Evolutionary conservation across 2,113 vertebrate species (phyloP), one percentile per base, ranked within the genome.

Genomic region (Prunella fulvescens): DNA sequence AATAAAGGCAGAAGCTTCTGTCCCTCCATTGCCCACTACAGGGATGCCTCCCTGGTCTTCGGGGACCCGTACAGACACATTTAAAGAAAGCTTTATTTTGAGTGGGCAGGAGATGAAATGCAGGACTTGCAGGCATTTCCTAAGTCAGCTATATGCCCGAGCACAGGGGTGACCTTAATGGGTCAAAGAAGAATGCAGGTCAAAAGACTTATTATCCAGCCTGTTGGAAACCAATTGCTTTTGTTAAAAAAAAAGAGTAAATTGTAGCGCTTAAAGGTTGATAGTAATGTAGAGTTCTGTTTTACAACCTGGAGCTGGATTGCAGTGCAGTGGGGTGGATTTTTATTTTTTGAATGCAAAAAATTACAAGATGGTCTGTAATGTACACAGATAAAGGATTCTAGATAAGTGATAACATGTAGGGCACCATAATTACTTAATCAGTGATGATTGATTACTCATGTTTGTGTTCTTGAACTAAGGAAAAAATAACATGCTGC

Each of bases 1-100:
- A 99, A 99, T 99, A 99, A 98, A 99, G 99, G 98, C 99, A 99
- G 99, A 98, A 97, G 98, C 98, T 99, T 98, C 98, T 99, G 99
- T 99, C 99, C 99, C 99, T 98, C 98, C 98, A 98, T 98, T 98
- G 98, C 98, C 99, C 99, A 98, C 98, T 97, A 98, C 99, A 98
- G 98, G 99, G 99, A 99, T 98, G 98, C 98, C 98, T 99, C 98
- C 96, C 94, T 85, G 98, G 98, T 99, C 99, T 97, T 98, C 82
- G 87, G 99, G 99, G 98, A 98, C 97, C 97, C 77, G 87, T 96
- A 93, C 98, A 98, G 98, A 98, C 98, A 99, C 98, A 99, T 99
- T 99, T 99, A 99, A 98, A 99, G 98, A 98, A 98, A 98, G 99
- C 99, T 99, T 99, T 98, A 98, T 99, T 99, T 98, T 98, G 98